Evolutionary conservation across 2,113 vertebrate genomes (phyloP), one percentile per base, ranked within the genome.

Genomic region (Caranx melampygus): DNA sequence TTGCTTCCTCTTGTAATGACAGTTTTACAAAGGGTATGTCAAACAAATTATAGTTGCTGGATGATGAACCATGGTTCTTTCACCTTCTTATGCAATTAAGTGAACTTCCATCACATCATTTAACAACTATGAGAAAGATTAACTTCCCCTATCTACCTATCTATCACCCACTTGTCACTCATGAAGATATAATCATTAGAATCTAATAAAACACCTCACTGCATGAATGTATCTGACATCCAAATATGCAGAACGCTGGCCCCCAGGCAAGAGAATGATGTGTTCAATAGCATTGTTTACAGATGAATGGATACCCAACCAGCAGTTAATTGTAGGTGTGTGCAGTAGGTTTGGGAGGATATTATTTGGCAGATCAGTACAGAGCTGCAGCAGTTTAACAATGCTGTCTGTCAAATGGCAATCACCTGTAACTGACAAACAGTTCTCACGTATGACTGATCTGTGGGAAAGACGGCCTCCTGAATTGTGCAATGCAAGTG

Each of bases 131-230:
- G 88, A 88, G 87, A 70, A 78, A 78, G 88, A 87, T 80, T 52
- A 67, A 72, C 88, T 90, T 92, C 91, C 88, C 79, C 57, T 61
- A 83, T 90, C 89, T 66, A 84, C 79, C 57, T 61, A 83, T 90
- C 89, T 66, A 84, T 93, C 90, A 89, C 55, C 82, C 34, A 63
- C 90, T 78, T 88, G 91, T 92, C 94, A 87, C 49, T 87, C 87
- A 87, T 86, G 85, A 72, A 59, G 63, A 85, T 94, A 94, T 94
- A 94, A 95, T 94, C 92, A 89, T 94, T 94, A 94, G 73, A 93
- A 90, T 90, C 86, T 86, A 91, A 94, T 90, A 77, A 91, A 92
- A 91, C 84, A 80, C 88, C 87, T 89, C 66, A 73, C 66, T 83
- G 83, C 86, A 67, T 85, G 82, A 91, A 84, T 72, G 81, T 80